Evolutionary conservation across 2,888 invertebrate species (phyloP), one percentile per base, ranked within the genome.

Genomic region (Andrena praecox): DNA sequence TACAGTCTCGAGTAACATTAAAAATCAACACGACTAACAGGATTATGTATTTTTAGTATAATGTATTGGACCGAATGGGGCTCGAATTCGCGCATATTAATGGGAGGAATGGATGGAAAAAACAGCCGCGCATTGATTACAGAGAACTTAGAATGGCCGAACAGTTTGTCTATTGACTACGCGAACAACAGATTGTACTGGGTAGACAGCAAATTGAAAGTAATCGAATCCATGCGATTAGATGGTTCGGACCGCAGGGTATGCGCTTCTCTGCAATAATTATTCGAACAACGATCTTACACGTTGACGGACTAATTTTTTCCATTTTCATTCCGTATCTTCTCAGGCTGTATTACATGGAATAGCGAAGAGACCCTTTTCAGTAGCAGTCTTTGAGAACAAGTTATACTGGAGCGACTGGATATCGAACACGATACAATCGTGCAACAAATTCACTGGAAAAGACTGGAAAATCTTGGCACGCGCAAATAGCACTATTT

Each of bases 21-120:
- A 24, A 72, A 16, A 60, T 27, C 20, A 68, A 48, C 16, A 16
- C 16, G 16, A 42, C 12, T 63, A 16, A 59, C 12, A 29, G 24
- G 27, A 42, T 56, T 74, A 12, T 68, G 27, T 54, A 2, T 71
- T 90, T 93, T 68, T 90, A 98, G 98, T 2, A 94, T 95, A 89
- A 97, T 99, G 96, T 99, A 96, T 94, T 99, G 99, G 98, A 96
- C 97, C 0, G 98, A 99, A 93, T 98, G 98, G 97, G 97, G 97
- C 3, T 90, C 94, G 0, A 94, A 94, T 10, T 96, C 97, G 0
- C 95, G 97, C 90, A 98, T 99, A 87, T 97, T 97, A 87, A 94
- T 95, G 8, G 96, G 98, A 7, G 95, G 96, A 7, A 98, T 99
- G 99, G 98, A 99, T 93, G 99, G 99, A 2, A 94, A 95, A 0